Evolutionary conservation across 2,797 vertebrate genomes (phyloP).

Genomic region (Siniperca scherzeri): DNA sequence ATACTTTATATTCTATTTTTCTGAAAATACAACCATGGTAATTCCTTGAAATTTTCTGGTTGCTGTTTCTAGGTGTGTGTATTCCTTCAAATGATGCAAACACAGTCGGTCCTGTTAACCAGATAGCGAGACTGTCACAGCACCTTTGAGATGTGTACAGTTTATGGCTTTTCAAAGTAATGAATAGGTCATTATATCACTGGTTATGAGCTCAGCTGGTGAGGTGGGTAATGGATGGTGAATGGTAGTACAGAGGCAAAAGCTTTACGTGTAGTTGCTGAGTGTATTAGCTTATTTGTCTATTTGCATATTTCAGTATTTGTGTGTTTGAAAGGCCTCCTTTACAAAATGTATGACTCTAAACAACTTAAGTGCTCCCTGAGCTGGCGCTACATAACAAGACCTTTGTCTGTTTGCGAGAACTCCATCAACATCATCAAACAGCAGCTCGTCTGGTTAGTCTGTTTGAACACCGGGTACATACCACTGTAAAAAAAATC

Average conservation of each 20-base stretch:
- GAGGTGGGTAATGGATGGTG: constrained; percentile 44
- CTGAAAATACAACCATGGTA: background rate
- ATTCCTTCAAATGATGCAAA: constrained; percentile 21
- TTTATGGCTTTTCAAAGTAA: constrained; percentile 55
- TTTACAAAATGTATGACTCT: constrained; percentile 20
- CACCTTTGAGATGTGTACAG: constrained; percentile 49
- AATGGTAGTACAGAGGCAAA: constrained; percentile 48
- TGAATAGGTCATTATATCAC: constrained; percentile 68
- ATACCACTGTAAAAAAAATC: constrained; percentile 20
- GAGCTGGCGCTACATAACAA: constrained; percentile 55
- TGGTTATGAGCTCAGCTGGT: constrained; percentile 53
- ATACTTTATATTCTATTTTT: constrained; percentile 14
- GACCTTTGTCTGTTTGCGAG: constrained; percentile 48
- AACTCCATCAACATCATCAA: constrained; percentile 30
- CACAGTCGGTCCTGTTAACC: constrained; percentile 19
- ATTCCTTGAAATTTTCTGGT: constrained; percentile 7
- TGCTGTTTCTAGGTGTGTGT: background rate
- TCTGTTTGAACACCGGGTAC: constrained; percentile 29
- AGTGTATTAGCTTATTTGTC: constrained; percentile 36
- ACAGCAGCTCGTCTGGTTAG: constrained; percentile 12
- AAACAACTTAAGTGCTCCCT: constrained; percentile 48
- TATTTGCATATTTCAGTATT: constrained; percentile 44
- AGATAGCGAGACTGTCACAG: constrained; percentile 25
- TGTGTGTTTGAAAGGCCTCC: constrained; percentile 26
- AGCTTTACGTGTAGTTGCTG: constrained; percentile 25